Percentiles rank a stretch among this genome's conserved stretches.
Evolutionary conservation across 2,888 invertebrate genomes (phyloP).

Genomic region (Megaustenia siamemsis): DNA sequence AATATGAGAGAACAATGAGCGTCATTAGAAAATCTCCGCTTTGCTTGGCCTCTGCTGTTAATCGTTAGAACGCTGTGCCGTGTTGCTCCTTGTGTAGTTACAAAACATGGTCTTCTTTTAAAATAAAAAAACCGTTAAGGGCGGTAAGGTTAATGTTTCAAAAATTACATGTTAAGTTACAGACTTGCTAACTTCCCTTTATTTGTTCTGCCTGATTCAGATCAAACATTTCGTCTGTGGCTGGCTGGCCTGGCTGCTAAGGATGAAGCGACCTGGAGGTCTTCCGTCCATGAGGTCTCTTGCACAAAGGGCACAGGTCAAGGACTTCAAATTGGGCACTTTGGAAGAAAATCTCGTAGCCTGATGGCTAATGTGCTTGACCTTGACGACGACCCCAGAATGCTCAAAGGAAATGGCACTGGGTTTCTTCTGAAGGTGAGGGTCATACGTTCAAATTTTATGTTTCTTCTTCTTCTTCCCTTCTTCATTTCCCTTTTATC

Average conservation of each 20-base stretch:
- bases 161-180: no score
- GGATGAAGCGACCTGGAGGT: constrained; percentile 94
- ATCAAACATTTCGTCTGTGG: constrained; percentile 95
- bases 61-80: no score
- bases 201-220: constrained; percentile 85
- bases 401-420: constrained; percentile 61
- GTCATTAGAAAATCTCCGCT: no score
- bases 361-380: constrained; percentile 97
- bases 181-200: no score
- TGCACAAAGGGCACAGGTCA: constrained; percentile 91
- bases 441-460: neutral
- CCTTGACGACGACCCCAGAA: constrained; percentile 92
- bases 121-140: no score
- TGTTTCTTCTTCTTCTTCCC: neutral
- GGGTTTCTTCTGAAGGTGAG: constrained; percentile 59
- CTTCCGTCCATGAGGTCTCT: constrained; percentile 89
- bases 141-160: no score
- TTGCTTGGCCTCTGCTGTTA: no score
- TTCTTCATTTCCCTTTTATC: no score
- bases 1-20: no score
- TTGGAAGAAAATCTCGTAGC: constrained; percentile 94
- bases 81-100: no score
- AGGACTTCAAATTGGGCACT: constrained; percentile 92
- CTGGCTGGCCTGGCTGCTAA: constrained; percentile 97
- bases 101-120: no score